These are phyloP conservation scores for Pyxicephalus adspersus DNA, from an alignment of 2,113 vertebrate genomes.

Conservation along the genomic window DNA sequence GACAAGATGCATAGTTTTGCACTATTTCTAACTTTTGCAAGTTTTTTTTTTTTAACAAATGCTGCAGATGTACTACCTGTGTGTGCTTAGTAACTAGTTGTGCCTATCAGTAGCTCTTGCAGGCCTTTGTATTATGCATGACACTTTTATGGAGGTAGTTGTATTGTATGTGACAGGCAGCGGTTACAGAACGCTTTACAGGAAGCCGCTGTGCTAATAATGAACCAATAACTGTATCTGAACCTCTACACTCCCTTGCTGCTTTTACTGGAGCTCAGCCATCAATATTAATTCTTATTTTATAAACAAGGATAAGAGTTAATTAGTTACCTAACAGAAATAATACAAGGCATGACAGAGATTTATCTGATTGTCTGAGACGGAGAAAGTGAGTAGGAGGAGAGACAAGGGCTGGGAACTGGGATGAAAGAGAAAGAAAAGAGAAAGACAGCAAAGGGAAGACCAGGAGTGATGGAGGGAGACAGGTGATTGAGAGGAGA, in stretches of 20 bases:
- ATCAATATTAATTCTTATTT: conserved; percentile 53
- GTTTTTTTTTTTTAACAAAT: no score
- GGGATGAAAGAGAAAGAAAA: conserved; percentile 56
- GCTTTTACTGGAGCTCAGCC: conserved; percentile 21
- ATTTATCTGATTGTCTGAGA: conserved; percentile 48
- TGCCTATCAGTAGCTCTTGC: background rate
- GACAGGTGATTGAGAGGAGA: background rate
- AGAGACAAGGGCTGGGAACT: conserved; percentile 10
- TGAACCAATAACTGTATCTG: background rate
- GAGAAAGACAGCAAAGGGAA: conserved; percentile 18
- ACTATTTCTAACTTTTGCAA: no score
- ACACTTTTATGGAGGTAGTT: background rate
- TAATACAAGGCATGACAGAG: conserved; percentile 48
- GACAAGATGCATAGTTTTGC: no score
- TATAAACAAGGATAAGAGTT: conserved; percentile 54
- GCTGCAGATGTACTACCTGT: no score
- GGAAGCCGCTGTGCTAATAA: background rate
- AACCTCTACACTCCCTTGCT: background rate
- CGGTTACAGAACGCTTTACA: background rate
- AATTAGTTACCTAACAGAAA: conserved; percentile 49
- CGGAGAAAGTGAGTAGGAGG: conserved; percentile 52
- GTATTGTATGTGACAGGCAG: background rate
- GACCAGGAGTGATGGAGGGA: no score
- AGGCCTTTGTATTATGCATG: background rate
- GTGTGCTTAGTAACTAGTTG: background rate